These are phyloP conservation scores for Dryoscopus gambensis DNA, from an alignment of 2,113 vertebrate genomes.

Conservation along the genomic window DNA sequence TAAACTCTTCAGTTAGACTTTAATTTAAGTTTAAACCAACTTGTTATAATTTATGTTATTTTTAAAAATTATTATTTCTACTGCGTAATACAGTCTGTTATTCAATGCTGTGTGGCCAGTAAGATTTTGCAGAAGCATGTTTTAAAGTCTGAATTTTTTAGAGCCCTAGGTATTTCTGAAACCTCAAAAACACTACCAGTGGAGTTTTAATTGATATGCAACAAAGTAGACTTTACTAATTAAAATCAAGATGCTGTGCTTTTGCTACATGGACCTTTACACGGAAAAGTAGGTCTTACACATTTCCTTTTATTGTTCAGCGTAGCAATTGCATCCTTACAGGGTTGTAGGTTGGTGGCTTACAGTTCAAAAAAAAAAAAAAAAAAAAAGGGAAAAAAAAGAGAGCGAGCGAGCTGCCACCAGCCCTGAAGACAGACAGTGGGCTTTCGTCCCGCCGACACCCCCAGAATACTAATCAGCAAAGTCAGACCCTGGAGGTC, in stretches of 20 bases:
- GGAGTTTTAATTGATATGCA: constrained; percentile 83
- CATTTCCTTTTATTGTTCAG: constrained; percentile 82
- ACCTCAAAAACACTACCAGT: constrained; percentile 49
- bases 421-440: constrained; percentile 95
- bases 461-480: constrained; percentile 97
- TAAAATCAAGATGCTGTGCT: constrained; percentile 81
- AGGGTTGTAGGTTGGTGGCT: constrained; percentile 86
- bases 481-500: constrained; percentile 93
- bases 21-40: not conserved
- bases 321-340: constrained; percentile 80
- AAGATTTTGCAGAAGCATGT: constrained; percentile 35
- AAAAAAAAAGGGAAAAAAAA: not conserved
- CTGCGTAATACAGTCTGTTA: not conserved
- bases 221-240: constrained; percentile 81
- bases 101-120: not conserved
- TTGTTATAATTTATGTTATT: not conserved
- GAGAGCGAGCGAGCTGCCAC: constrained; percentile 73
- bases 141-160: constrained; percentile 71
- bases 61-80: not conserved
- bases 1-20: constrained; percentile 1
- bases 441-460: constrained; percentile 88
- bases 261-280: constrained; percentile 83
- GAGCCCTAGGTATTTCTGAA: constrained; percentile 71
- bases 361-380: constrained; percentile 77
- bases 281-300: constrained; percentile 83